These are phyloP conservation scores for Scaptomyza tumidula DNA, from an alignment of 2,888 invertebrate genomes.

Conservation along the genomic window DNA sequence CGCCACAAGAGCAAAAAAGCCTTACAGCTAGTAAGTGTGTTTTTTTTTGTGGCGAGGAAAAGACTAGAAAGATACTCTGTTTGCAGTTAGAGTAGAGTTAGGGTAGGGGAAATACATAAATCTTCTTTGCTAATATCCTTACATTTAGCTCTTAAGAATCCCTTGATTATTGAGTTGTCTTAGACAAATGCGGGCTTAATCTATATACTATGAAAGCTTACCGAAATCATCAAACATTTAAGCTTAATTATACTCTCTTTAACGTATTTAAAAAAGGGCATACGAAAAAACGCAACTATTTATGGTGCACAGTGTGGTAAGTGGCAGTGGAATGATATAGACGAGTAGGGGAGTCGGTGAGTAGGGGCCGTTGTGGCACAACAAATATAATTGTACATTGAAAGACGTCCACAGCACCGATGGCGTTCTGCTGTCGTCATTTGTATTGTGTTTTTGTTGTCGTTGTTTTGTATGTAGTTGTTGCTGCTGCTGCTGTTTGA, in stretches of 20 bases:
- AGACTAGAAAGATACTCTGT: constrained; percentile 2
- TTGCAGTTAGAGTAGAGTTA: too few relatives aligned
- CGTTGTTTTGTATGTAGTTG: constrained; percentile 13
- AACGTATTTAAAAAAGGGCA: neutral
- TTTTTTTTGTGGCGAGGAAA: neutral
- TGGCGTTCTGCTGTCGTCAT: constrained; percentile 26
- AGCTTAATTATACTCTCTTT: neutral
- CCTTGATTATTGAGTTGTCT: too few relatives aligned
- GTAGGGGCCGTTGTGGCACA: constrained; percentile 35
- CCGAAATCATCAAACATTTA: neutral
- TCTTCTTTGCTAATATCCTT: too few relatives aligned
- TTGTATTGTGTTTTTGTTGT: constrained; percentile 19
- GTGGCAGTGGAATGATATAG: constrained; percentile 11
- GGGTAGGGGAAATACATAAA: too few relatives aligned
- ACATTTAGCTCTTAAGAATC: too few relatives aligned
- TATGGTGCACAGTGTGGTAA: constrained; percentile 67
- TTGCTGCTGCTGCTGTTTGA: constrained; percentile 38
- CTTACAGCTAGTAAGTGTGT: neutral
- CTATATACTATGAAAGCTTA: too few relatives aligned
- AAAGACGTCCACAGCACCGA: constrained; percentile 52
- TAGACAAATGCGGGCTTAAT: too few relatives aligned
- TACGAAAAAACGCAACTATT: constrained; percentile 72
- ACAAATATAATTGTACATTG: constrained; percentile 77
- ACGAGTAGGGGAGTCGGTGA: neutral
- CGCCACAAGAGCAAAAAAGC: constrained; percentile 24